Evolutionary conservation across 2,113 vertebrate genomes (phyloP).

Genomic region (Arizona elegans): DNA sequence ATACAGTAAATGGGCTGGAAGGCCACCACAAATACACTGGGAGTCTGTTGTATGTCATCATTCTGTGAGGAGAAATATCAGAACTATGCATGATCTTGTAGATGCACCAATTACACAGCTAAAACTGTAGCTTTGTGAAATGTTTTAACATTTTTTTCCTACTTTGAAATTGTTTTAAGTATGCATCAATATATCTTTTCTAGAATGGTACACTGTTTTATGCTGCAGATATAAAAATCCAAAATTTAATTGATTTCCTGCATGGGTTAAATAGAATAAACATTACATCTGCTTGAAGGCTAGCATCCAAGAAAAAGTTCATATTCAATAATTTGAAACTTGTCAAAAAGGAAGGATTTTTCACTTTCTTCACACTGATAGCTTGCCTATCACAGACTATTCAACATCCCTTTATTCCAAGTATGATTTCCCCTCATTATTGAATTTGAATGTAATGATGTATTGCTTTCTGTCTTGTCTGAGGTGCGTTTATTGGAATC

Average conservation of each 20-base stretch:
- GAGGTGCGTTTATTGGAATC: background rate
- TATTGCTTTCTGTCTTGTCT: background rate
- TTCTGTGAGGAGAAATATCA: slow-evolving; percentile 21
- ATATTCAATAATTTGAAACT: fast-evolving
- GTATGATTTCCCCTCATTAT: background rate
- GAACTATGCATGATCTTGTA: background rate
- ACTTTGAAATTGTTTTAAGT: background rate
- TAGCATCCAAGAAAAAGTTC: background rate
- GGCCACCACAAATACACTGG: slow-evolving; percentile 15
- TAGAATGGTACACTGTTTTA: background rate
- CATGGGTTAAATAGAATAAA: fast-evolving
- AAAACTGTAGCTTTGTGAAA: background rate
- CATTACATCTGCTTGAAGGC: fast-evolving
- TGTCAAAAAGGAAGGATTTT: background rate
- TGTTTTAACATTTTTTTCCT: background rate
- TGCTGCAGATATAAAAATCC: background rate
- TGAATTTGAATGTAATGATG: background rate
- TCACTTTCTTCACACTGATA: fast-evolving
- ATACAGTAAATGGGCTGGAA: slow-evolving; percentile 26
- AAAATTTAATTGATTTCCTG: background rate
- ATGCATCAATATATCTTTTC: background rate
- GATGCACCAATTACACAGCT: background rate
- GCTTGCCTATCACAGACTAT: slow-evolving; percentile 12
- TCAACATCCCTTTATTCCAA: background rate
- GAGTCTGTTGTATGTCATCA: slow-evolving; percentile 18